Base-by-base conservation (phyloP, 2,888 invertebrate genomes). In the Mythimna vitellina region DNA sequence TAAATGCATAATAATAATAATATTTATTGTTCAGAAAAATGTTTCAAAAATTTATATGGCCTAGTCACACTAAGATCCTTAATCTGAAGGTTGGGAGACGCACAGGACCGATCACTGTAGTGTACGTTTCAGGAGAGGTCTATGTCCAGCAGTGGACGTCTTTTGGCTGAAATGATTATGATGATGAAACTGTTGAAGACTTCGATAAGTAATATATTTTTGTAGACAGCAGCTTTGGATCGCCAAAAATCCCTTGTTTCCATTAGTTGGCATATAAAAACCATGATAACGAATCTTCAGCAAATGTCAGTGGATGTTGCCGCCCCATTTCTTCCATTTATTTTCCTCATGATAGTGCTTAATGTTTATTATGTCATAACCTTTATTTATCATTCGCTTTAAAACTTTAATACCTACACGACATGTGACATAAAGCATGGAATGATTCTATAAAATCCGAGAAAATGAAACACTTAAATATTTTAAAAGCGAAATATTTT, bases 361-460 rank as follows among this genome's bases (percentile, higher is more conserved):
- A 56, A 51, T 22, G 20, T 61, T 65, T 66, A 71, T 46, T n/a
- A 54, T 49, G 4, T 3, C 42, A 58, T 78, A 75, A 70, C 29
- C 25, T 56, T 57, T 64, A 70, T 66, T 63, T 58, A 72, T 56
- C 25, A 78, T 62, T 20, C 1, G n/a, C 25, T 61, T 80, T 58
- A 65, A 70, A 80, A 70, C 56, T 53, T 70, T 80, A 66, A 78
- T 80, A 76, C 65, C 64, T 42, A 17, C 22, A 25, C 35, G 46
- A 46, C 25, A 32, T 57, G 70, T 67, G 57, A 57, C 66, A 60
- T 77, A 71, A 70, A 77, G 9, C 53, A 0, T 53, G 38, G 46
- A 53, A 14, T 32, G 8, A 57, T 64, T 46, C 29, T 46, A 71
- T 65, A 46, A 66, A 70, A 35, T 42, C 46, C 14, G 49, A 63